phyloP scores from a whole-genome alignment of 2,797 vertebrate genomes.

The Phyllotis vaccarum region DNA sequence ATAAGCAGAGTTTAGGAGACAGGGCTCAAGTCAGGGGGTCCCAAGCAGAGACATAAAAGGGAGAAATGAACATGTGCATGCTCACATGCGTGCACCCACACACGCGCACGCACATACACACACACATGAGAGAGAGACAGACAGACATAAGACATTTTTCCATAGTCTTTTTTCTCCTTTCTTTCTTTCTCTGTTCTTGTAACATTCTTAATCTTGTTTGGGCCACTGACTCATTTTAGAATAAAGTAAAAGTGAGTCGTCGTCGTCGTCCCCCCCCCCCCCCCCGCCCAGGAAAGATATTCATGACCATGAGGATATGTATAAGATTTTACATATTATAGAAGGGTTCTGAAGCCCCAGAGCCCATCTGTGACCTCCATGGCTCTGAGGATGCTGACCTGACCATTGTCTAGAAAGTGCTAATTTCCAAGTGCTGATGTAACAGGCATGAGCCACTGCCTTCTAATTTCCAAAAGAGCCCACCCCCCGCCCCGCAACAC shows the following conservation, averaged over 20 bases:
- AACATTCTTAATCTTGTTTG: slow-evolving; percentile 41
- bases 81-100: rapidly evolving
- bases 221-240: background rate
- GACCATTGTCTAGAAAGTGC: background rate
- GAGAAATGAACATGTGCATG: background rate
- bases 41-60: background rate
- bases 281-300: background rate
- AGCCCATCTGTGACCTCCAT: background rate
- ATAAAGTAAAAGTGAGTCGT: slow-evolving; percentile 22
- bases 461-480: background rate
- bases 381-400: too few relatives aligned
- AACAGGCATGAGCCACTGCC: too few relatives aligned
- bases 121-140: background rate
- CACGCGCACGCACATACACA: background rate
- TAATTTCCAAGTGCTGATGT: background rate
- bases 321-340: background rate
- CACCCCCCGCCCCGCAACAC: too few relatives aligned
- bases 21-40: background rate
- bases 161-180: background rate
- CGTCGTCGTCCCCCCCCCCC: too few relatives aligned
- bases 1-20: background rate
- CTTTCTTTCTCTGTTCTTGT: background rate
- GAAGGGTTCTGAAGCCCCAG: background rate
- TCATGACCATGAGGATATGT: background rate
- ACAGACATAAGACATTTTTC: background rate